Conservation (phyloP, 2,113 vertebrate species). For the Gymnogyps californianus region DNA sequence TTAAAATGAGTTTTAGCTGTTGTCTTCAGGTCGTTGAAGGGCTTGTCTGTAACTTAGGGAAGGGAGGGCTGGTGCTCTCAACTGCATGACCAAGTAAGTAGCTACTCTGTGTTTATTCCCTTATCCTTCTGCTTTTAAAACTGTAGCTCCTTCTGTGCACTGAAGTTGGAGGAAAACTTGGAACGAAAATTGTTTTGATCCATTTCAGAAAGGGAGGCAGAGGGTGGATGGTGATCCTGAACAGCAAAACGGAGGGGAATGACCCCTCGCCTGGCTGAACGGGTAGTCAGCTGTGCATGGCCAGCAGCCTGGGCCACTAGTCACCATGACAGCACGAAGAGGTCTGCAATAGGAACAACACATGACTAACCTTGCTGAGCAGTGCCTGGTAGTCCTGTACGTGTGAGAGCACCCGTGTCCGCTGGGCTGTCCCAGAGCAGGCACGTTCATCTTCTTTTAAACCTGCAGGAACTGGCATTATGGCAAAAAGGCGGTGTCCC, state of each 20-base stretch:
- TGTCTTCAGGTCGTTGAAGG: not conserved
- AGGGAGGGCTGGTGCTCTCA: not conserved
- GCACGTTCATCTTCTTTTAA: not conserved
- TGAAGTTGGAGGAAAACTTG: fast-evolving
- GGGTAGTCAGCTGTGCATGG: not conserved
- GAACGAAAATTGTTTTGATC: not conserved
- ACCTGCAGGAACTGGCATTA: not conserved
- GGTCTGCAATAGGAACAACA: not conserved
- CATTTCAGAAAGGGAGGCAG: not conserved
- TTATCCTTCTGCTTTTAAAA: not conserved
- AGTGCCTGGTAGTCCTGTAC: fast-evolving
- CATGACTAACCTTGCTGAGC: not conserved
- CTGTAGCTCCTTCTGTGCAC: not conserved
- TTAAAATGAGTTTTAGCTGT: not conserved
- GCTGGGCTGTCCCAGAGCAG: not conserved
- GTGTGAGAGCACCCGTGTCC: not conserved
- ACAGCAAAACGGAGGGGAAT: not conserved
- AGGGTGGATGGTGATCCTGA: not conserved
- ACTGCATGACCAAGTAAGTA: not conserved
- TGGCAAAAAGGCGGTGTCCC: not conserved
- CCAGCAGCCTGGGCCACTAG: not conserved
- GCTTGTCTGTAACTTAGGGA: not conserved
- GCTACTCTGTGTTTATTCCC: not conserved
- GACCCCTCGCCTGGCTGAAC: not conserved
- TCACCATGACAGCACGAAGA: not conserved